phyloP scores from a whole-genome alignment of 2,888 invertebrate genomes.

The Bugula neritina region DNA sequence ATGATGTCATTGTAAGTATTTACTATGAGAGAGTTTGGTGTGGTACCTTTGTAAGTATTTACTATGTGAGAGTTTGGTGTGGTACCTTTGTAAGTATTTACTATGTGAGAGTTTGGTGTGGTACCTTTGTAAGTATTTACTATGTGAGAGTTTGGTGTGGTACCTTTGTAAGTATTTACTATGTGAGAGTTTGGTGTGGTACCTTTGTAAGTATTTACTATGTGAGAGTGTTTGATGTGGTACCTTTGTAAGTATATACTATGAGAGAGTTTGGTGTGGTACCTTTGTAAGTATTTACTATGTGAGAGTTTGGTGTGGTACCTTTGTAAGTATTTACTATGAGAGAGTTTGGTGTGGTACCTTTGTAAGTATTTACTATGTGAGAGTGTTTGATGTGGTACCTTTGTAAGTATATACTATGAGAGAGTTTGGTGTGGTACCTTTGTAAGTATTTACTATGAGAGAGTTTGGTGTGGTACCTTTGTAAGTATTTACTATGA shows the following conservation, averaged over 20 bases:
- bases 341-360: not conserved
- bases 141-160: not conserved
- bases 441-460: not conserved
- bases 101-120: not conserved
- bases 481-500: slow-evolving; percentile 1
- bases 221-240: too few species aligned
- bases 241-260: not conserved
- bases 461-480: not conserved
- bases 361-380: not conserved
- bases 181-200: not conserved
- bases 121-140: not conserved
- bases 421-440: too few species aligned
- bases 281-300: slow-evolving; percentile 4
- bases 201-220: not conserved
- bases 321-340: not conserved
- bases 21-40: not conserved
- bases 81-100: not conserved
- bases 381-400: not conserved
- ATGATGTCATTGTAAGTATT: not conserved
- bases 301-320: not conserved
- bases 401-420: not conserved
- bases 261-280: not conserved
- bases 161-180: not conserved
- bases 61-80: not conserved
- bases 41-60: not conserved